phyloP scores from a whole-genome alignment of 2,113 vertebrate species.

The Gymnorhina tibicen region DNA sequence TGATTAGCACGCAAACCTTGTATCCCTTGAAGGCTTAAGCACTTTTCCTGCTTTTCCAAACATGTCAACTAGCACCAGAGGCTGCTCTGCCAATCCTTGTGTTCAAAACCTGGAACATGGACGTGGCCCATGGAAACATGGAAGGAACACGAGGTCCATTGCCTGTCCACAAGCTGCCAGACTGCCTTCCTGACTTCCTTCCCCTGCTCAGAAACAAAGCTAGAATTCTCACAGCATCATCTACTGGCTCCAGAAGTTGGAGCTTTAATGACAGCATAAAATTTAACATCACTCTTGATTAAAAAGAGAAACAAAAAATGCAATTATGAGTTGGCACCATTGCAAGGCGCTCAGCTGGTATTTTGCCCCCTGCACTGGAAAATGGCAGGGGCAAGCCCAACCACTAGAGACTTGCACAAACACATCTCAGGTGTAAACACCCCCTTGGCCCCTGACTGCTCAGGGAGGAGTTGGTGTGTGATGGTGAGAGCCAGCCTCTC shows the following conservation, averaged over 20 bases:
- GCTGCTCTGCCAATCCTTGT: not conserved
- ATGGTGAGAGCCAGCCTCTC: not conserved
- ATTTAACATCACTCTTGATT: not conserved
- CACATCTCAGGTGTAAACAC: not conserved
- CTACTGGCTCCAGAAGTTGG: not conserved
- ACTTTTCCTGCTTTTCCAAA: not conserved
- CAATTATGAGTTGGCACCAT: not conserved
- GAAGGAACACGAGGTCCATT: not conserved
- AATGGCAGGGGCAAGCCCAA: not conserved
- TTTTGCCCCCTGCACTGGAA: not conserved
- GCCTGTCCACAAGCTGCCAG: not conserved
- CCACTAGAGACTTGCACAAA: not conserved
- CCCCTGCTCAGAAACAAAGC: not conserved
- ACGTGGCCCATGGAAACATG: not conserved
- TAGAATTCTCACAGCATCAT: not conserved
- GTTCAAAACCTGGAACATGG: not conserved
- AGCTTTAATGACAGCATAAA: not conserved
- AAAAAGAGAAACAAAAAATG: not conserved
- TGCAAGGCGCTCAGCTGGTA: not conserved
- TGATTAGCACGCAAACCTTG: not conserved
- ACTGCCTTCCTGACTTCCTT: not conserved
- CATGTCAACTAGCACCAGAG: accelerated
- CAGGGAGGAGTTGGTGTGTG: not conserved
- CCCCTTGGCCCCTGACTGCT: not conserved
- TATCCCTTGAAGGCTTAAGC: not conserved